Evolutionary conservation across 2,113 vertebrate species (phyloP).

Genomic region (Megaceryle maxima): DNA sequence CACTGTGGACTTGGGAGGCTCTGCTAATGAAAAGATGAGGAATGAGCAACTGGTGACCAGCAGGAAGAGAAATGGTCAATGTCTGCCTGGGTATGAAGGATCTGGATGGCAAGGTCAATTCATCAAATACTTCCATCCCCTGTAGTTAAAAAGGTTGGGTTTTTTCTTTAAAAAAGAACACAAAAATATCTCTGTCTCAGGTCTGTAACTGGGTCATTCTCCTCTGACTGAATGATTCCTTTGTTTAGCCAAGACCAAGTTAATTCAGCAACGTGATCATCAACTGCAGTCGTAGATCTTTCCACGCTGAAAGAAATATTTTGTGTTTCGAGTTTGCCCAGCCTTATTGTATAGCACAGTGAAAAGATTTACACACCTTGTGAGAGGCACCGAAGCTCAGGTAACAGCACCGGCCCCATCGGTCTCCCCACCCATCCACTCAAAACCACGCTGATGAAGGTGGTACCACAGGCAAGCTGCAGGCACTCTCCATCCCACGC

Average conservation of each 20-base stretch:
- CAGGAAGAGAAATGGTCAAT: background rate
- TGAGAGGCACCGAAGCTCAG: background rate
- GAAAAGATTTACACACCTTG: background rate
- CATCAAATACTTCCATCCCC: background rate
- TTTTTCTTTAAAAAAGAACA: background rate
- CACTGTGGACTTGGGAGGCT: background rate
- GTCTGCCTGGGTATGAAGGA: background rate
- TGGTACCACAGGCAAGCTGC: background rate
- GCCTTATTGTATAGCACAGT: background rate
- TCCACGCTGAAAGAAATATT: background rate
- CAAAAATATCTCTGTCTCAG: background rate
- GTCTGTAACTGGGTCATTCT: conserved; percentile 20
- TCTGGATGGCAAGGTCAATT: background rate
- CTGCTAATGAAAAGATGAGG: accelerated
- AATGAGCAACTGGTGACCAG: background rate
- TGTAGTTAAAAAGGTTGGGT: background rate
- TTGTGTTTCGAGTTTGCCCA: background rate
- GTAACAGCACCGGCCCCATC: background rate
- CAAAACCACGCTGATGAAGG: accelerated
- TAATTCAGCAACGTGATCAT: conserved; percentile 11
- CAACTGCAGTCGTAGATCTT: background rate
- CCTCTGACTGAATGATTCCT: conserved; percentile 44
- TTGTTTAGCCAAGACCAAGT: conserved; percentile 29
- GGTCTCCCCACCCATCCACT: background rate
- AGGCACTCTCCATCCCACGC: background rate